phyloP scores from a whole-genome alignment of 2,797 vertebrate species.

The Eurystomus glaucurus region DNA sequence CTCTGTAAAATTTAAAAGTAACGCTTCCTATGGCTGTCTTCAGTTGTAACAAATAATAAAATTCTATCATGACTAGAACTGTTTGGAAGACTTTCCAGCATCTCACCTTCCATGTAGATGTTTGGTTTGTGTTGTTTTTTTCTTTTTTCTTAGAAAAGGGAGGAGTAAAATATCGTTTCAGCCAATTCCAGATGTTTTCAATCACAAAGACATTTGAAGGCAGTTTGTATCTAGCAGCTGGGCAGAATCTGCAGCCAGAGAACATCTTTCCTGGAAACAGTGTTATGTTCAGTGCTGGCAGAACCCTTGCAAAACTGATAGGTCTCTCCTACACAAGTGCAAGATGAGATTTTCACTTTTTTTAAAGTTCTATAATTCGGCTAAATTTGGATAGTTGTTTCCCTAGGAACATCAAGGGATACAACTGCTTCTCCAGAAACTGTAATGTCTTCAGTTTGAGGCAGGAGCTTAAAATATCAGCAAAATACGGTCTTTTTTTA shows the following conservation, averaged over 20 bases:
- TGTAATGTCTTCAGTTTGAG: not conserved
- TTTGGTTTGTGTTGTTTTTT: not conserved
- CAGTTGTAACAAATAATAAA: not conserved
- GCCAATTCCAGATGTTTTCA: not conserved
- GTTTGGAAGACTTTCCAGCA: not conserved
- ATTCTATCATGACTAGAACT: not conserved
- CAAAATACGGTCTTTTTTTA: not conserved
- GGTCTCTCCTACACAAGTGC: not conserved
- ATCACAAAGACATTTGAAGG: not conserved
- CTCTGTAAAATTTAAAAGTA: not conserved
- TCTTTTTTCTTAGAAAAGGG: not conserved
- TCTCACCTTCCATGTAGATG: not conserved
- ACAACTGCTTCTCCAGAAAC: not conserved
- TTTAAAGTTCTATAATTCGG: not conserved
- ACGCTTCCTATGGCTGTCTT: not conserved
- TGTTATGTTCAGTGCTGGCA: not conserved
- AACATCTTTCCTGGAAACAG: not conserved
- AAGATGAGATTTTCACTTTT: not conserved
- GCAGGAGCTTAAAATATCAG: slow-evolving; percentile 50
- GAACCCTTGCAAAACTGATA: not conserved
- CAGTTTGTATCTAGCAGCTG: not conserved
- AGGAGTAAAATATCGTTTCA: not conserved
- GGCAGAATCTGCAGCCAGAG: not conserved
- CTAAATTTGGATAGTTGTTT: slow-evolving; percentile 49
- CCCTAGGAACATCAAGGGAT: slow-evolving; percentile 39